A percentile compares a stretch with the other conserved stretches of the same genome.
Evolutionary conservation across 2,888 invertebrate genomes (phyloP).

Genomic region (Cheilosia vernalis): DNA sequence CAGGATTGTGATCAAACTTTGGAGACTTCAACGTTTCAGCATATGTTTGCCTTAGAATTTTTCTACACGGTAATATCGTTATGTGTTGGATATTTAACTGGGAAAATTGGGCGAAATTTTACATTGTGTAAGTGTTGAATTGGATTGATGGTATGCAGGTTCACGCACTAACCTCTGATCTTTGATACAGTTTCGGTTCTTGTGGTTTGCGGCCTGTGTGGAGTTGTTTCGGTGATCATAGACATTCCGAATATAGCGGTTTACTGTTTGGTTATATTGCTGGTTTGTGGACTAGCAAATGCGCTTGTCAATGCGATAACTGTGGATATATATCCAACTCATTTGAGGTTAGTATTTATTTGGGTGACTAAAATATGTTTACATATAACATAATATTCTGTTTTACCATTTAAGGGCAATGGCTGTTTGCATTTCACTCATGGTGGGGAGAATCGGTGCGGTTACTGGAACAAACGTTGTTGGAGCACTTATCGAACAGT

Average conservation of each 20-base stretch:
- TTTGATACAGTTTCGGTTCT: too few species aligned
- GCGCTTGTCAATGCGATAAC: slow-evolving; percentile 57
- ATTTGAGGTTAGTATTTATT: slow-evolving; percentile 44
- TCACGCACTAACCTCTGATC: background rate
- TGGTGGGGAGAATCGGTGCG: too few species aligned
- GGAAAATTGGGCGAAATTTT: slow-evolving; percentile 76
- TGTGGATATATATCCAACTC: slow-evolving; percentile 66
- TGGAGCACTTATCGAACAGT: too few species aligned
- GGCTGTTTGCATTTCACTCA: too few species aligned
- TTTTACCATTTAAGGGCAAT: too few species aligned
- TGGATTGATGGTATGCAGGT: background rate
- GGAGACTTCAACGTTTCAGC: slow-evolving; percentile 78
- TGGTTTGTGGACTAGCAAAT: slow-evolving; percentile 51
- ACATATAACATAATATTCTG: too few species aligned
- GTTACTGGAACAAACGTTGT: too few species aligned
- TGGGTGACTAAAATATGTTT: too few species aligned
- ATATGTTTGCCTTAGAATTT: slow-evolving; percentile 78
- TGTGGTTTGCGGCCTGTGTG: slow-evolving; percentile 57
- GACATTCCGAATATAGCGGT: slow-evolving; percentile 49
- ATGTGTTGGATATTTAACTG: slow-evolving; percentile 77
- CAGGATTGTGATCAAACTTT: slow-evolving; percentile 62
- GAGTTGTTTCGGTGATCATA: slow-evolving; percentile 29
- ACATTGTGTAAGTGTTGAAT: slow-evolving; percentile 73
- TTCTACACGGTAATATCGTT: slow-evolving; percentile 77
- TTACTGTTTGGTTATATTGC: slow-evolving; percentile 36